A percentile compares a stretch with the other conserved stretches of the same genome.
Conservation (phyloP, 2,797 vertebrate species). For the Leontocebus nigricollis region DNA sequence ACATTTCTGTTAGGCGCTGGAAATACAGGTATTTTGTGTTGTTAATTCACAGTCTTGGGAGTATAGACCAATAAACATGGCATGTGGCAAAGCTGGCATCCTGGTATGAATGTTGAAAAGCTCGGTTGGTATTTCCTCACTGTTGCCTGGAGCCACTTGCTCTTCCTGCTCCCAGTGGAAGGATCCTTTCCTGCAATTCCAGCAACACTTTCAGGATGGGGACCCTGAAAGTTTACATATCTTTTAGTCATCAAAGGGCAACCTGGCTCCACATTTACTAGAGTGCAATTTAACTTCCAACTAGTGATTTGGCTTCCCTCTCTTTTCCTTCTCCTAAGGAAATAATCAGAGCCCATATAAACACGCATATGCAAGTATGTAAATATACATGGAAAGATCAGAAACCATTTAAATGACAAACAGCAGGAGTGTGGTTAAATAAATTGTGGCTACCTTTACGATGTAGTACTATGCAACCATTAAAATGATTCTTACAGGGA, state of each 20-base stretch:
- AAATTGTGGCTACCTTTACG: background rate
- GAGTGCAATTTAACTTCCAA: background rate
- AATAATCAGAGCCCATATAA: background rate
- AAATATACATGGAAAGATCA: background rate
- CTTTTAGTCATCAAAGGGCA: constrained; percentile 8
- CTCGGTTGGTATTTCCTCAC: background rate
- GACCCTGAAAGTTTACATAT: background rate
- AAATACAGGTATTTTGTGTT: background rate
- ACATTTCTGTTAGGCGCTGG: background rate
- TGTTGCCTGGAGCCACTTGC: background rate
- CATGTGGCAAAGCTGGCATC: background rate
- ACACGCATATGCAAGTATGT: background rate
- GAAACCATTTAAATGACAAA: background rate
- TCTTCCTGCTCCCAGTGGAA: background rate
- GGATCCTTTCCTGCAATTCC: background rate
- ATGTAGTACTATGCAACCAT: background rate
- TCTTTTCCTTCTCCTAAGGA: background rate
- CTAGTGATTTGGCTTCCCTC: background rate
- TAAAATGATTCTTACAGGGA: constrained; percentile 22
- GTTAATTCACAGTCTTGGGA: background rate
- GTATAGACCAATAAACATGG: background rate
- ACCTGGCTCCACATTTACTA: background rate
- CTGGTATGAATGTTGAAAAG: background rate
- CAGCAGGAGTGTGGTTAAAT: background rate
- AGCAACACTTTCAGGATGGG: background rate